A percentile compares a stretch with the other conserved stretches of the same genome.
Evolutionary conservation across 1,140 invertebrate species (phyloP).

Genomic region (Drosophila malerkotliana): DNA sequence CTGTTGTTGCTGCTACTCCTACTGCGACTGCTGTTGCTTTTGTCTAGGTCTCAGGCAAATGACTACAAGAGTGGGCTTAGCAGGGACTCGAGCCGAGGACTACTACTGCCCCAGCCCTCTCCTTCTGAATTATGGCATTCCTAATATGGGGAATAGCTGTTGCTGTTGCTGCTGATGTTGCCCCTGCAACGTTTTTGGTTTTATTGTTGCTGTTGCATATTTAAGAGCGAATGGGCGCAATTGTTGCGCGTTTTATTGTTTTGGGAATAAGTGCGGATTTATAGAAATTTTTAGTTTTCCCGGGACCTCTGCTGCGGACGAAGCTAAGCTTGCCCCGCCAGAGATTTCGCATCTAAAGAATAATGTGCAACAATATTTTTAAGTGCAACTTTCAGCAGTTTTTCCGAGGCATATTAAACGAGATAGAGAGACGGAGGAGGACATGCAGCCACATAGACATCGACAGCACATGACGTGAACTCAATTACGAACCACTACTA

Average conservation of each 20-base stretch:
- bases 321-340: conserved; percentile 28
- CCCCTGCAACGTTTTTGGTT: conserved; percentile 4
- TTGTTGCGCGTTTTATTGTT: conserved; percentile 81
- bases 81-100: conserved; percentile 47
- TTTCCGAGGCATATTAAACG: conserved; percentile 21
- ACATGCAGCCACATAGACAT: conserved; percentile 6
- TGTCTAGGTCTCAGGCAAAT: conserved; percentile 67
- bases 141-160: conserved; percentile 56
- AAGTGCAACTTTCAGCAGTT: conserved; percentile 40
- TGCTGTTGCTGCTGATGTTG: conserved; percentile 13
- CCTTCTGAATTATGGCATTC: conserved; percentile 71
- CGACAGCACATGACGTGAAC: conserved; percentile 67
- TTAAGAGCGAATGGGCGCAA: conserved; percentile 72
- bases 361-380: conserved; percentile 42
- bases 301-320: conserved; percentile 2
- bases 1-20: conserved; percentile 12
- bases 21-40: conserved; percentile 38
- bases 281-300: conserved; percentile 67
- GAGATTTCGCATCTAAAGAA: conserved; percentile 24
- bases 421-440: neutral
- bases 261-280: conserved; percentile 81
- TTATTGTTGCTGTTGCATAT: conserved; percentile 58
- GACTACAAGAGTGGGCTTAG: conserved; percentile 76
- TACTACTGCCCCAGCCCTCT: conserved; percentile 35
- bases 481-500: conserved; percentile 52